Conservation (phyloP, 2,888 invertebrate genomes). For the Arenicola marina region DNA sequence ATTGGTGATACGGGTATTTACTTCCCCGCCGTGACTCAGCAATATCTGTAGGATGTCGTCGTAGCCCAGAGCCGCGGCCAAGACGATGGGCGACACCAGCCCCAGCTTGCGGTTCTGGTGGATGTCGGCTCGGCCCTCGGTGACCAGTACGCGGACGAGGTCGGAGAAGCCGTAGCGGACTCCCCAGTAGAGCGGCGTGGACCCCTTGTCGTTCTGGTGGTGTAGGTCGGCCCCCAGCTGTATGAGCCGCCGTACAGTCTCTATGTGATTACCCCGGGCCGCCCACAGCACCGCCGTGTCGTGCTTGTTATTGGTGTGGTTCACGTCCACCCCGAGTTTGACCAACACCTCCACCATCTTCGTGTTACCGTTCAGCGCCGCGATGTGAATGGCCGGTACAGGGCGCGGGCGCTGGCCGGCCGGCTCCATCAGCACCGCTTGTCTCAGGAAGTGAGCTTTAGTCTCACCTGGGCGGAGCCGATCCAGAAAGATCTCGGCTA, state of each 20-base stretch:
- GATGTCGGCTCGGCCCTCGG: constrained; percentile 47
- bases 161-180: constrained; percentile 49
- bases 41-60: constrained; percentile 39
- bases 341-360: constrained; percentile 26
- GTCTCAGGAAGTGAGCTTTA: constrained; percentile 1
- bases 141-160: constrained; percentile 42
- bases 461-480: too few relatives aligned
- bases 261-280: constrained; percentile 46
- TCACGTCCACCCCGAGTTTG: constrained; percentile 19
- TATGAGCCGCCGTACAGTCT: constrained; percentile 26
- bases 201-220: constrained; percentile 54
- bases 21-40: constrained; percentile 44
- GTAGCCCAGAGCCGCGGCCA: constrained; percentile 54
- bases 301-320: constrained; percentile 40
- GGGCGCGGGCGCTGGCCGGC: constrained; percentile 49
- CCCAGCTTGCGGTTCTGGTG: constrained; percentile 47
- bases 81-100: constrained; percentile 51
- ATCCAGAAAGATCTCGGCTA: too few relatives aligned
- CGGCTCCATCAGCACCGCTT: constrained; percentile 37
- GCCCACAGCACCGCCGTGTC: constrained; percentile 59
- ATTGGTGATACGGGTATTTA: constrained; percentile 47
- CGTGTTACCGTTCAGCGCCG: constrained; percentile 35
- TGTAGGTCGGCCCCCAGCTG: constrained; percentile 39
- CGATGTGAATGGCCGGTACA: constrained; percentile 35
- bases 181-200: constrained; percentile 59